phyloP scores from a whole-genome alignment of 2,888 invertebrate genomes.

The Lumbricus terrestris region DNA sequence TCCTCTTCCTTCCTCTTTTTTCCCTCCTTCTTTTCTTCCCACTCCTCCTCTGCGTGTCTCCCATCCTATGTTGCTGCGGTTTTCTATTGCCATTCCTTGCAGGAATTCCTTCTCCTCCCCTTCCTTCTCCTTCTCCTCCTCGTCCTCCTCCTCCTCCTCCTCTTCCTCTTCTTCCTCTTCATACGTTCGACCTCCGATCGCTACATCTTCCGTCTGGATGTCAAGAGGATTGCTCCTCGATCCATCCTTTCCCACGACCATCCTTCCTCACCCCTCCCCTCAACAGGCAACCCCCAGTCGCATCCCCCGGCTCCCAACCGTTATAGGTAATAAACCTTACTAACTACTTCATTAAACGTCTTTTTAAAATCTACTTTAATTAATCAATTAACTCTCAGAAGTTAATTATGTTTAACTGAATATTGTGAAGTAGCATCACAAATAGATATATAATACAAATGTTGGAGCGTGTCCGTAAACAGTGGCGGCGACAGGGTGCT shows the following conservation, averaged over 20 bases:
- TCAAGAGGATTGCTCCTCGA: background rate
- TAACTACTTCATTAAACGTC: background rate
- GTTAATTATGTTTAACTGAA: background rate
- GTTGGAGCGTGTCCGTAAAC: no score
- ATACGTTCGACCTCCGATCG: background rate
- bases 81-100: background rate
- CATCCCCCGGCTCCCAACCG: background rate
- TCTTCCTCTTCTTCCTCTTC: no score
- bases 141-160: no score
- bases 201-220: background rate
- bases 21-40: background rate
- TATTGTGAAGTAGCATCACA: background rate
- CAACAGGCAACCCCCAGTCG: background rate
- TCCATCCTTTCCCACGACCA: background rate
- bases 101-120: background rate
- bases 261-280: background rate
- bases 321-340: no score
- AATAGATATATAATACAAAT: no score
- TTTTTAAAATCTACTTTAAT: background rate
- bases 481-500: no score
- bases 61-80: background rate
- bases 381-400: background rate
- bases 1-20: background rate
- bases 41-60: background rate
- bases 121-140: background rate